A percentile compares a stretch with the other conserved stretches of the same genome.
Evolutionary conservation across 2,113 vertebrate species (phyloP).

Genomic region (Elanoides forficatus): DNA sequence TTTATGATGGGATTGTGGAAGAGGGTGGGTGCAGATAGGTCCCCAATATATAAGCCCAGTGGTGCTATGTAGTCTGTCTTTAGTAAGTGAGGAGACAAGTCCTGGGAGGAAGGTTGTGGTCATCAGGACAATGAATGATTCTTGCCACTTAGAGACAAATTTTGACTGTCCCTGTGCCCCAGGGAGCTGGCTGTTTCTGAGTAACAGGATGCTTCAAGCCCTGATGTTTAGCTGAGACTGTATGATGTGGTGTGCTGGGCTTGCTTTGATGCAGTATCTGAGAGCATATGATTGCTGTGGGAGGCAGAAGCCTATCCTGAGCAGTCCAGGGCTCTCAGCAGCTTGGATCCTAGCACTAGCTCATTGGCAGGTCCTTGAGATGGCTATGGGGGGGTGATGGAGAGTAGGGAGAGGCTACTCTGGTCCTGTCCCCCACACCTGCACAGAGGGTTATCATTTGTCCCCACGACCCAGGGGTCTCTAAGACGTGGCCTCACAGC

Average conservation of each 20-base stretch:
- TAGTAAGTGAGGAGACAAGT: not conserved
- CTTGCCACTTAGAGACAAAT: not conserved
- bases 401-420: not conserved
- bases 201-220: not conserved
- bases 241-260: not conserved
- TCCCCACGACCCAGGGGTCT: not conserved
- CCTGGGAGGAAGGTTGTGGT: not conserved
- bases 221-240: not conserved
- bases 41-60: rapidly evolving
- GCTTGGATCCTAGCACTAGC: not conserved
- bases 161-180: not conserved
- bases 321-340: not conserved
- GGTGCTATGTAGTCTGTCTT: not conserved
- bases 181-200: not conserved
- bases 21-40: not conserved
- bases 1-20: rapidly evolving
- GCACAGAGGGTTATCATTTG: not conserved
- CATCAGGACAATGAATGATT: not conserved
- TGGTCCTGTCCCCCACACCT: not conserved
- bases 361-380: not conserved
- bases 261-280: not conserved
- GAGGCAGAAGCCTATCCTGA: not conserved
- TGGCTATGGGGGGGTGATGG: not conserved
- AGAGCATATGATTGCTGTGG: not conserved
- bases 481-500: not conserved